Evolutionary conservation across 2,888 invertebrate species (phyloP), one percentile per base, ranked within the genome.

Genomic region (Choristoneura rosaceana): DNA sequence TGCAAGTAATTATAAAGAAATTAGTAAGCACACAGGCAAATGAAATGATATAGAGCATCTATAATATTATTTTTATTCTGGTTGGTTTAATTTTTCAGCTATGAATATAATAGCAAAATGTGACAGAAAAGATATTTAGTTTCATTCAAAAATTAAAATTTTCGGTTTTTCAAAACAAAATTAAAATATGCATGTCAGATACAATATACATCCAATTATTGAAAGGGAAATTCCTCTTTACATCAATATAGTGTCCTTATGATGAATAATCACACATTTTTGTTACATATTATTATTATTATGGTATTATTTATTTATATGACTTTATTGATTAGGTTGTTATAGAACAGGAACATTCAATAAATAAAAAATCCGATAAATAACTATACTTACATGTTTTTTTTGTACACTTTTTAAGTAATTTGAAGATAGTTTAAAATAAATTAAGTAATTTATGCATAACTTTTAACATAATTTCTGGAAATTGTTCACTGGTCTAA

Each of bases 311-410:
- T 47, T 47, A 2, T 52, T 15, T 15, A 25, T 15, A 25, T 55
- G 65, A 58, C 69, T 64, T 62, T 38, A 50, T 62, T 71, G 78
- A 79, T 80, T 79, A 79, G 76, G 75, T 79, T 80, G 77, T 55
- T 78, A 79, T 76, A 80, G 75, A 75, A 76, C 4, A 78, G 69
- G 67, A 62, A 50, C 62, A 34, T 69, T 52, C 61, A 63, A 74
- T 68, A 71, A 25, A 70, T 25, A 43, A 73, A 38, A 66, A 77
- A 77, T 79, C 10, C 33, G n/a, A 8, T 25, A 12, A 25, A 25
- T 62, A 25, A 62, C n/a, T 60, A 7, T n/a, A 60, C 4, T n/a
- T 15, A 3, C 10, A 58, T 33, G 3, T 14, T 14, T 58, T 33
- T 58, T 58, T 33, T 14, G n/a, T 33, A 2, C 12, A 10, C 10